phyloP scores from a whole-genome alignment of 2,113 vertebrate genomes.

The Poecile atricapillus region DNA sequence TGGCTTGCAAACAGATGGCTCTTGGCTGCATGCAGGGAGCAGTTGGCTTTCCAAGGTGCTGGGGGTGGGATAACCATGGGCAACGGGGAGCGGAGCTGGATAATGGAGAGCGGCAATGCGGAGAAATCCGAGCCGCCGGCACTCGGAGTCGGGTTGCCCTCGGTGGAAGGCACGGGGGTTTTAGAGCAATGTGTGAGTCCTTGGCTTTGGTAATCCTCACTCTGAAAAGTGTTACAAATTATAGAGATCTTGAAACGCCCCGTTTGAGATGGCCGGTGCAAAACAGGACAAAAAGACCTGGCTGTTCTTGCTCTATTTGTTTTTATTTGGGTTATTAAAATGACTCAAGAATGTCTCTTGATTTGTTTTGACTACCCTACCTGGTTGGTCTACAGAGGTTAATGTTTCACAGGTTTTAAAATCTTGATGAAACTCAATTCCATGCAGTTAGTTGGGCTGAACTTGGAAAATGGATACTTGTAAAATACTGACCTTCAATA shows the following conservation, averaged over 20 bases:
- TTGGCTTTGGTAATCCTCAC: neutral
- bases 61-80: neutral
- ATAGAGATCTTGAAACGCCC: neutral
- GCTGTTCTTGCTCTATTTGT: neutral
- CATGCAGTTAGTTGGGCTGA: neutral
- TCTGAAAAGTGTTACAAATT: accelerated
- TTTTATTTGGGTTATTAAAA: neutral
- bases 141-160: accelerated
- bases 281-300: neutral
- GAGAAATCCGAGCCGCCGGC: accelerated
- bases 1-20: neutral
- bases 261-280: accelerated
- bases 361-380: neutral
- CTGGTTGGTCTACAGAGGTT: neutral
- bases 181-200: accelerated
- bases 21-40: neutral
- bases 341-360: neutral
- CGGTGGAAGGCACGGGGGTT: accelerated
- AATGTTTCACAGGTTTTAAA: neutral
- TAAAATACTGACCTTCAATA: neutral
- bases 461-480: neutral
- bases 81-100: neutral
- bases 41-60: neutral
- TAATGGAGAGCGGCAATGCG: accelerated
- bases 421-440: neutral